These are phyloP conservation scores for Lutjanus argentimaculatus DNA, from an alignment of 2,797 vertebrate genomes.

Conservation along the genomic window DNA sequence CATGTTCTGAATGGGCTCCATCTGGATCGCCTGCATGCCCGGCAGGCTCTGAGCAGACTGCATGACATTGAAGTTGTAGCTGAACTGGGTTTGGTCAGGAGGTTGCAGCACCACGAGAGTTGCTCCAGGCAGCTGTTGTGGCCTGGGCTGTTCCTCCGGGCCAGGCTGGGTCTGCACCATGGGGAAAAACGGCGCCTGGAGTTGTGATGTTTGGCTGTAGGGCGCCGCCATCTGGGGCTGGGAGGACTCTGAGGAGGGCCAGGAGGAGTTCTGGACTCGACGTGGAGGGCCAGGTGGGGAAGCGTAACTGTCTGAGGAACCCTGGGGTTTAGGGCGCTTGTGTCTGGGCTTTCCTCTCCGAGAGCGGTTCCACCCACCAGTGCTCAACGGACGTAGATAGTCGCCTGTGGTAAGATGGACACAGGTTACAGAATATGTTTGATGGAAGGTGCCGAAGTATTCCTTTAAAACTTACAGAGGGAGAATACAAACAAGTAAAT, in stretches of 20 bases:
- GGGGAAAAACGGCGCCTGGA: slow-evolving; percentile 71
- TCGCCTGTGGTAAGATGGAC: slow-evolving; percentile 73
- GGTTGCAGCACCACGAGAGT: slow-evolving; percentile 65
- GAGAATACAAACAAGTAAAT: too few species aligned
- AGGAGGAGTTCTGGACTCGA: slow-evolving; percentile 65
- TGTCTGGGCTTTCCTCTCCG: slow-evolving; percentile 84
- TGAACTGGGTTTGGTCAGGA: slow-evolving; percentile 68
- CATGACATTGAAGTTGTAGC: slow-evolving; percentile 71
- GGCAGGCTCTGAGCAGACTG: slow-evolving; percentile 68
- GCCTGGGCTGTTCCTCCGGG: slow-evolving; percentile 45
- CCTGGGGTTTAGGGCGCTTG: slow-evolving; percentile 86
- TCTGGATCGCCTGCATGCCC: slow-evolving; percentile 63
- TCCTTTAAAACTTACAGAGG: background rate
- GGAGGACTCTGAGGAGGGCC: slow-evolving; percentile 83
- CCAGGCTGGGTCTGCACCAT: slow-evolving; percentile 55
- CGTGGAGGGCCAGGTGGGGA: slow-evolving; percentile 63
- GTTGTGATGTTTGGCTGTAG: slow-evolving; percentile 73
- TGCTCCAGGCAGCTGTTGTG: slow-evolving; percentile 58
- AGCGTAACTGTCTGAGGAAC: slow-evolving; percentile 78
- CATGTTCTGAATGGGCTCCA: slow-evolving; percentile 67
- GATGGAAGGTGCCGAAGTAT: background rate
- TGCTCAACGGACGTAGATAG: slow-evolving; percentile 67
- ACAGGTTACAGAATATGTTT: slow-evolving; percentile 4
- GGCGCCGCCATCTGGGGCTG: slow-evolving; percentile 67
- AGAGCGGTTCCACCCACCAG: slow-evolving; percentile 78